Base-by-base conservation (phyloP, 2,888 invertebrate species). In the Osedax fenrisi region DNA sequence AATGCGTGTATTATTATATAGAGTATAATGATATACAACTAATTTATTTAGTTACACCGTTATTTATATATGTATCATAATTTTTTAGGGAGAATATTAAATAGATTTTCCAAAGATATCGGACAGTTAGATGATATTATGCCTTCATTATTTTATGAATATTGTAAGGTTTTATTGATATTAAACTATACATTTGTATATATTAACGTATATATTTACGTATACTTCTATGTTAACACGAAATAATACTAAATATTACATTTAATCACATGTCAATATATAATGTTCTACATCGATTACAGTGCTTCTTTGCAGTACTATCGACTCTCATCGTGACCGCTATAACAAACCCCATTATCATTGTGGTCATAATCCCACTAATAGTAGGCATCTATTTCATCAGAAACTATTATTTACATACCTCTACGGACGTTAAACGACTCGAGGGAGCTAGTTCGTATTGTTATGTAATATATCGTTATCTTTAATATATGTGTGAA, bases 51-150 rank as follows among this genome's bases (percentile, higher is more conserved):
- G n/a, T n/a, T n/a, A n/a, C n/a, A n/a, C n/a, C n/a, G n/a, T n/a
- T n/a, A n/a, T n/a, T n/a, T n/a, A n/a, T n/a, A n/a, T n/a, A n/a
- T n/a, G n/a, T n/a, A n/a, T n/a, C n/a, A n/a, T n/a, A n/a, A n/a
- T 41, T 41, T 10, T 80, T 68, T 81, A 81, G 91, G 92, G 27
- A 88, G 91, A 72, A 90, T 93, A 77, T 86, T 93, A 66, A 94
- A 93, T 85, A 87, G 92, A 77, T 92, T 92, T 81, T 90, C 92
- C 0, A 92, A 92, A 82, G 92, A 92, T 81, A 88, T 91, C 81
- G 91, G 91, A 0, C 88, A 89, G 0, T 88, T 91, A 81, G 85
- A 85, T 78, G 84, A 84, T 74, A 77, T 81, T 2, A 79, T 86
- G 22, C 85, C 85, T 0, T 81, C 85, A 64, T 5, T 41, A 17